phyloP scores from a whole-genome alignment of 2,113 vertebrate species.

The Melanerpes formicivorus region DNA sequence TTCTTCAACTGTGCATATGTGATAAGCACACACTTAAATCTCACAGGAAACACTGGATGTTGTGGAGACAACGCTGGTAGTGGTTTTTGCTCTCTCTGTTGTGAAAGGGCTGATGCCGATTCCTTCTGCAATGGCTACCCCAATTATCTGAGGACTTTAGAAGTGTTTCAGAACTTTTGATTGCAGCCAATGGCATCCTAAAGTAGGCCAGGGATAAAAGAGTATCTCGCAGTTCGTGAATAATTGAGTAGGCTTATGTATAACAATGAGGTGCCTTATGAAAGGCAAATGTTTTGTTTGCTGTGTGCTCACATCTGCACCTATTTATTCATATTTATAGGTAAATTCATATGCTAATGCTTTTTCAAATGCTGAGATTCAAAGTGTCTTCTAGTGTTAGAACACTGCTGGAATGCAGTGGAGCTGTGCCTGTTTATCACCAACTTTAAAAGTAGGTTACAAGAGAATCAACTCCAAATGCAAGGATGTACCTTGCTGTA shows the following conservation, averaged over 20 bases:
- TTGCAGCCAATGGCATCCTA: conserved; percentile 55
- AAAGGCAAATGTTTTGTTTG: conserved; percentile 70
- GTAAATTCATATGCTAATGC: conserved; percentile 55
- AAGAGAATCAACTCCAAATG: not conserved
- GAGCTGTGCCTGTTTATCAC: not conserved
- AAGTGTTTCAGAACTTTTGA: conserved; percentile 62
- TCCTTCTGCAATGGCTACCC: conserved; percentile 12
- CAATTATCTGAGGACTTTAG: conserved; percentile 41
- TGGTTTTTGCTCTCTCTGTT: not conserved
- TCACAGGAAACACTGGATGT: conserved; percentile 16
- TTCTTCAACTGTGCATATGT: not conserved
- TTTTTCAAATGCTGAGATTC: conserved; percentile 15
- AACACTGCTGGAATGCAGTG: conserved; percentile 7
- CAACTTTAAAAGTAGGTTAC: not conserved
- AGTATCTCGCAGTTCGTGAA: conserved; percentile 45
- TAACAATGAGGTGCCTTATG: conserved; percentile 60
- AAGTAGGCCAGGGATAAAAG: conserved; percentile 70
- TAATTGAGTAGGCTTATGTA: conserved; percentile 60
- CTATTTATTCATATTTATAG: conserved; percentile 67
- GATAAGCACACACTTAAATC: not conserved
- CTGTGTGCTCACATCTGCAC: conserved; percentile 45
- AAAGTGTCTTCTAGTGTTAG: not conserved
- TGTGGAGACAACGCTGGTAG: not conserved
- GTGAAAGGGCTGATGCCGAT: not conserved
- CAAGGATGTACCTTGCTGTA: not conserved